Percentiles rank a stretch among this genome's conserved stretches.
These are phyloP conservation scores for Clostera curtula DNA, from an alignment of 2,888 invertebrate species.

Conservation along the genomic window DNA sequence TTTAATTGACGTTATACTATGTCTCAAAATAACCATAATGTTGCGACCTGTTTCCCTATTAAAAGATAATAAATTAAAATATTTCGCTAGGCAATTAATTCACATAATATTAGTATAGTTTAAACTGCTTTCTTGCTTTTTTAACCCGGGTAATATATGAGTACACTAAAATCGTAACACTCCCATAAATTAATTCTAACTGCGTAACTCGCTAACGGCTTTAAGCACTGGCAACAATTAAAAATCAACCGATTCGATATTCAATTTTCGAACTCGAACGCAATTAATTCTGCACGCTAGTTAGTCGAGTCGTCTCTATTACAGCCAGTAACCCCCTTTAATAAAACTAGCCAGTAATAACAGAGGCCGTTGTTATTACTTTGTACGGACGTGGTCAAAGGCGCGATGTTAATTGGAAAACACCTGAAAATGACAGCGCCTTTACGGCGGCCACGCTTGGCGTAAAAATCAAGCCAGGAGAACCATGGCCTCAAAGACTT, in stretches of 20 bases:
- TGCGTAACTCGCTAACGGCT: too few relatives aligned
- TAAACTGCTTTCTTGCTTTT: too few relatives aligned
- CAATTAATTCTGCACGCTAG: slow-evolving; percentile 13
- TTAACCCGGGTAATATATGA: too few relatives aligned
- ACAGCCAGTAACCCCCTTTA: slow-evolving; percentile 42
- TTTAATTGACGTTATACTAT: too few relatives aligned
- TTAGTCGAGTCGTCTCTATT: slow-evolving; percentile 36
- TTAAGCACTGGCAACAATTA: neutral
- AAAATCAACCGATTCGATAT: slow-evolving; percentile 1
- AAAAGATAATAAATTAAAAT: too few relatives aligned
- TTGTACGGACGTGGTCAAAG: slow-evolving; percentile 64
- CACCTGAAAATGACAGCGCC: slow-evolving; percentile 71
- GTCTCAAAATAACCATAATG: too few relatives aligned
- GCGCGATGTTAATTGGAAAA: slow-evolving; percentile 70
- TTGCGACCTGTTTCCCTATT: too few relatives aligned
- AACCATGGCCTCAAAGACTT: slow-evolving; percentile 58
- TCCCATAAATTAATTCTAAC: too few relatives aligned
- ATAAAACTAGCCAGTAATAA: slow-evolving; percentile 55
- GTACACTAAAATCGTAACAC: too few relatives aligned
- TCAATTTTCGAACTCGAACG: slow-evolving; percentile 7
- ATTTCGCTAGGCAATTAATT: too few relatives aligned
- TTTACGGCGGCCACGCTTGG: slow-evolving; percentile 62
- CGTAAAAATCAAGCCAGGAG: slow-evolving; percentile 67
- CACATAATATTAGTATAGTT: too few relatives aligned
- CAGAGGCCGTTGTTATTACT: slow-evolving; percentile 51